Evolutionary conservation across 64 coral and sea anemone genomes (phyloP).

Genomic region (Acropora tenuis): DNA sequence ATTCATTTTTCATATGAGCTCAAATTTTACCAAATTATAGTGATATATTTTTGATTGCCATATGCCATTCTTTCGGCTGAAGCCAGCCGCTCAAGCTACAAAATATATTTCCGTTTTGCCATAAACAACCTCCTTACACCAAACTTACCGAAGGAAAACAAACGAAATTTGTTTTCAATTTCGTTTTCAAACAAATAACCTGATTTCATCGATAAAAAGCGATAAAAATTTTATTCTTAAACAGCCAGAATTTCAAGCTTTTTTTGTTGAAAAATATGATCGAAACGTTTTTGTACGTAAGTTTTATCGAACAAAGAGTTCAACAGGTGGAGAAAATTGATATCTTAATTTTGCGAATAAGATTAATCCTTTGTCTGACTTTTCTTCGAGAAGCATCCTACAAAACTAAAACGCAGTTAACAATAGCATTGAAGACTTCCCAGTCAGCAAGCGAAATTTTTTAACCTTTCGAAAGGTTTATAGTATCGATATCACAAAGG

Average conservation of each 20-base stretch:
- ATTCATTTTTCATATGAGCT: too few relatives aligned
- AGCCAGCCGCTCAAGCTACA: not conserved
- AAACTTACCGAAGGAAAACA: not conserved
- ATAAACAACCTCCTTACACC: not conserved
- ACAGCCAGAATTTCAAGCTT: too few relatives aligned
- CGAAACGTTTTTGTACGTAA: not conserved
- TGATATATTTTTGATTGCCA: not conserved
- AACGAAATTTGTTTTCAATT: not conserved
- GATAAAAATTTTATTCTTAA: too few relatives aligned
- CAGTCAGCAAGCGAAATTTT: not conserved
- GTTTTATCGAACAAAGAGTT: slow-evolving; percentile 1
- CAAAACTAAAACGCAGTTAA: too few relatives aligned
- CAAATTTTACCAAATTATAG: too few relatives aligned
- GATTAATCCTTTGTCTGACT: not conserved
- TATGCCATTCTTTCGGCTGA: too few relatives aligned
- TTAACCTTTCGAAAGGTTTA: not conserved
- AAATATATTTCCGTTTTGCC: not conserved
- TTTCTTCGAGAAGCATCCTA: not conserved
- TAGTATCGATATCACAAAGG: slow-evolving; percentile 3
- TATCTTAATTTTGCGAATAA: not conserved
- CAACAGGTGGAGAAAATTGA: slow-evolving; percentile 12
- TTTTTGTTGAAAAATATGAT: not conserved
- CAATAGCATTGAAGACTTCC: not conserved
- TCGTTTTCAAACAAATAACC: not conserved
- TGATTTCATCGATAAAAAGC: not conserved